Percentiles rank a stretch among this genome's conserved stretches.
Conservation (phyloP, 2,113 vertebrate species). For the Sminthopsis crassicaudata region DNA sequence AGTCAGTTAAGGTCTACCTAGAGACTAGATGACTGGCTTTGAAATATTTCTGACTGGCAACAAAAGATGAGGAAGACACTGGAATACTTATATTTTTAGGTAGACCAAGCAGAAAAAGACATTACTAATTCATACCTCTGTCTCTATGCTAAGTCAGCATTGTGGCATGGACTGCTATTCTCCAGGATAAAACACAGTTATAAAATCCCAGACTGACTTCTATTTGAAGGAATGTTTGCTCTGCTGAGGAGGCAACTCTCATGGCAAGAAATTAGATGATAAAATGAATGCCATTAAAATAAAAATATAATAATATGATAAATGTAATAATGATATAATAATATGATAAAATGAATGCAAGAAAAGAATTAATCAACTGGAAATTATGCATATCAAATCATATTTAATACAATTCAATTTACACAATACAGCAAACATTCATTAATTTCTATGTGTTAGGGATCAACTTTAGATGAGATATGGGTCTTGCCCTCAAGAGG, state of each 20-base stretch:
- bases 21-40: not conserved
- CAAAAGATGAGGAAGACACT: not conserved
- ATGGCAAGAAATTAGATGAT: not conserved
- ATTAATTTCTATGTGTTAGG: not conserved
- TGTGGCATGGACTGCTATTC: not conserved
- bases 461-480: not conserved
- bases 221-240: not conserved
- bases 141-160: not conserved
- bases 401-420: not conserved
- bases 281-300: not conserved
- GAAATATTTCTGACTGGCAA: not conserved
- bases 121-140: not conserved
- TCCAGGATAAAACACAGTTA: not conserved
- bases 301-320: no score
- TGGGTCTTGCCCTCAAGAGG: not conserved
- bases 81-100: not conserved
- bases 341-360: not conserved
- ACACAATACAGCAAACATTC: not conserved
- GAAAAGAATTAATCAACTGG: not conserved
- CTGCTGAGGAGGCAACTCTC: not conserved
- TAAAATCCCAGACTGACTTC: not conserved
- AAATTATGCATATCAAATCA: not conserved
- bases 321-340: no score
- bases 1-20: not conserved
- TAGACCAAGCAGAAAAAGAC: not conserved